Evolutionary conservation across 1,140 invertebrate species (phyloP), one percentile per base, ranked within the genome.

Genomic region (Eubasilissa regina): DNA sequence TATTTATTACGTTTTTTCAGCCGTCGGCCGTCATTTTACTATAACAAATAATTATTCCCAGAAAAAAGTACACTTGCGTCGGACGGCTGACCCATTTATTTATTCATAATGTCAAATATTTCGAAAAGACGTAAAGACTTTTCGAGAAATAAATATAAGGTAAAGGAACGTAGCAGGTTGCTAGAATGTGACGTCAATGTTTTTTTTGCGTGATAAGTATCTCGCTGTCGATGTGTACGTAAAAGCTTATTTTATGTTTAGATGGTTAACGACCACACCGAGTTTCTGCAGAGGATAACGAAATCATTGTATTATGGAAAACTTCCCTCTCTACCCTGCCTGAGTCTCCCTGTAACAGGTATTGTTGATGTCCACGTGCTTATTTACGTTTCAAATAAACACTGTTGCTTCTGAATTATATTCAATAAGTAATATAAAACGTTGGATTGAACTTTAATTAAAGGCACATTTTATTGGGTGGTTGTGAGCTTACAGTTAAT

Each of bases 281-380:
- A 93, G 75, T 95, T 96, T 85, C 87, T 95, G 70, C 91, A 93
- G 81, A 90, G 96, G 81, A 94, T 97, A 73, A 92, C 91, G 0
- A 97, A 97, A 87, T 95, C 95, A 0, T 87, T 97, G 6, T 97
- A 97, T 86, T 97, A 96, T 90, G 94, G 94, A 74, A 92, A 94
- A 86, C 86, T 94, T 51, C 93, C 94, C 25, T 88, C 88, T 64
- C 91, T 93, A 75, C 93, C 94, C 83, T 90, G 93, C 77, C 88
- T 95, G 13, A 95, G 94, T 85, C 89, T 96, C 48, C 94, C 95
- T 64, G 91, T 96, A 72, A 95, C 95, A 88, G 94, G 94, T 94
- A 86, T 21, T 62, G 0, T 68, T 77, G 80, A 80, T 35, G 25
- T 35, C 25, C 25, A 35, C 25, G 25, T 35, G 25, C 6, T 35